Conservation (phyloP, 2,113 vertebrate species). For the Odontophorus gujanensis region DNA sequence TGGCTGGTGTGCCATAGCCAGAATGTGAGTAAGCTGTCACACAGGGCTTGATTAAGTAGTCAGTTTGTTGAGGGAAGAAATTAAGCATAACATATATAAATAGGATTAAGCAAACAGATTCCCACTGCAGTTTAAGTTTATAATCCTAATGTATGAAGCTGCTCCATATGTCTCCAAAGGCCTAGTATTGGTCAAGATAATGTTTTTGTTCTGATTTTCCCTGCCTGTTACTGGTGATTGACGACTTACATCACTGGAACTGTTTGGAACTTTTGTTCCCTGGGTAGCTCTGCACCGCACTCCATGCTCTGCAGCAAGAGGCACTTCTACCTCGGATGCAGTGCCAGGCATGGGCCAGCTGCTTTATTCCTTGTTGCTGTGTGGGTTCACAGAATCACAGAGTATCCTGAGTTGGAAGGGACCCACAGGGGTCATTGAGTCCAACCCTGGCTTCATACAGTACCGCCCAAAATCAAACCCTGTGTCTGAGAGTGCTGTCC, state of each 20-base stretch:
- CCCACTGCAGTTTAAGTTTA: background rate
- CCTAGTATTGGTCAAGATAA: background rate
- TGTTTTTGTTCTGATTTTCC: background rate
- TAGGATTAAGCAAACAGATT: background rate
- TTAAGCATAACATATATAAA: background rate
- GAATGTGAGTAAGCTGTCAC: background rate
- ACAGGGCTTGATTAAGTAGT: background rate
- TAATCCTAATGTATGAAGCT: background rate
- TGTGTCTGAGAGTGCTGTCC: too few relatives aligned
- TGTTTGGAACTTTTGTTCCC: background rate
- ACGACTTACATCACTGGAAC: background rate
- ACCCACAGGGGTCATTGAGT: too few relatives aligned
- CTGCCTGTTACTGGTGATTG: background rate
- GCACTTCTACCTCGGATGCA: background rate
- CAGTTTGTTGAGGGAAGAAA: background rate
- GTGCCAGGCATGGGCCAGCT: background rate
- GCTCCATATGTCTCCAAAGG: background rate
- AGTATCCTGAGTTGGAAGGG: too few relatives aligned
- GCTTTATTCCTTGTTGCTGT: background rate
- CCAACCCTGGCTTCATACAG: too few relatives aligned
- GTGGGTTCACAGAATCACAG: too few relatives aligned
- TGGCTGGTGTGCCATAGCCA: background rate
- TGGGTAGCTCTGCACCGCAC: background rate
- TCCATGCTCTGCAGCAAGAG: background rate
- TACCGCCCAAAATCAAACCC: too few relatives aligned